Conservation (phyloP, 2,888 invertebrate species). For the Drosophila nigricruria region DNA sequence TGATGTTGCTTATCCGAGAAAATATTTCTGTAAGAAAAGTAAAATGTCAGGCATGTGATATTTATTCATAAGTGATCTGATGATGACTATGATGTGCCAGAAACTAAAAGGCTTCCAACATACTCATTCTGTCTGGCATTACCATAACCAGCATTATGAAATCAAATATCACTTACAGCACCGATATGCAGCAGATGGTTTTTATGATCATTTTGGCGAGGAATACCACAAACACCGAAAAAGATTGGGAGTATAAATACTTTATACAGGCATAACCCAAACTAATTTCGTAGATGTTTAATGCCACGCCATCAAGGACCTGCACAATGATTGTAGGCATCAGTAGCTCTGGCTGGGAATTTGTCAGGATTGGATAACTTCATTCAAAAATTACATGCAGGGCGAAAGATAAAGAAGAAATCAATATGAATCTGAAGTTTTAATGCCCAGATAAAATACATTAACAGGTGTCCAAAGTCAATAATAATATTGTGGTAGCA, state of each 20-base stretch:
- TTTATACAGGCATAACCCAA: constrained; percentile 72
- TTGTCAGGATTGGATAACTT: constrained; percentile 82
- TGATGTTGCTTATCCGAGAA: constrained; percentile 74
- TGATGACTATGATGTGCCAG: constrained; percentile 3
- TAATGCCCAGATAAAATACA: not conserved
- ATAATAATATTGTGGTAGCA: too few relatives aligned
- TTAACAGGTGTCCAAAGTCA: too few relatives aligned
- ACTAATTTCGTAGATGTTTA: constrained; percentile 73
- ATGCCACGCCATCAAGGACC: constrained; percentile 70
- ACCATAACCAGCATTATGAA: not conserved
- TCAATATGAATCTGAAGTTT: not conserved
- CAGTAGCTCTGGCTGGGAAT: constrained; percentile 77
- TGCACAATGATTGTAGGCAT: constrained; percentile 80
- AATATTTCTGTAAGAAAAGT: constrained; percentile 62
- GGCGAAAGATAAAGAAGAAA: not conserved
- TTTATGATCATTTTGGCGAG: constrained; percentile 68
- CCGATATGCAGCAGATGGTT: constrained; percentile 57
- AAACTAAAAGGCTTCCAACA: not conserved
- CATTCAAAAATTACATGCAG: not conserved
- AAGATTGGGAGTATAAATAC: constrained; percentile 64
- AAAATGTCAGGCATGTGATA: not conserved
- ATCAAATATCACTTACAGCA: constrained; percentile 60
- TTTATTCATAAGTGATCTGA: not conserved
- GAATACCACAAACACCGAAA: constrained; percentile 71
- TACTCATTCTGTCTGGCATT: too few relatives aligned